Conservation (phyloP, 2,113 vertebrate species). For the Sinosuthora webbiana region DNA sequence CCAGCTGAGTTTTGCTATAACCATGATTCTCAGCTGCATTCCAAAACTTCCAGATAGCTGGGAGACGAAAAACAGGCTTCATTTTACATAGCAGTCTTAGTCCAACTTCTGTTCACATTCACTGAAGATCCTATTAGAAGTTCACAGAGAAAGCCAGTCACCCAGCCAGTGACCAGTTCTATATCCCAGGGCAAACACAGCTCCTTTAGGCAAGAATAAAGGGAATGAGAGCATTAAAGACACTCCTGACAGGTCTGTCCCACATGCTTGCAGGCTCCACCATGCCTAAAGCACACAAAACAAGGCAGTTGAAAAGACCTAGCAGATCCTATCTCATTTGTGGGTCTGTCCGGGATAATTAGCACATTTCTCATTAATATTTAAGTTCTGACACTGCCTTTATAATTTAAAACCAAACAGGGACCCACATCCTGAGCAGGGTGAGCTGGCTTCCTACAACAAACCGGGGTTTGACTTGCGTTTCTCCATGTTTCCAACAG, state of each 20-base stretch:
- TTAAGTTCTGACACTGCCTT: neutral
- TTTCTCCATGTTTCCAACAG: neutral
- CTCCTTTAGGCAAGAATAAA: slow-evolving; percentile 9
- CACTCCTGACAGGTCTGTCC: neutral
- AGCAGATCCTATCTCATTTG: neutral
- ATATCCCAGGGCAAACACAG: neutral
- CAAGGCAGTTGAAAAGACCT: neutral
- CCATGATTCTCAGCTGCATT: neutral
- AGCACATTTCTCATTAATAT: neutral
- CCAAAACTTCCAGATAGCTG: neutral
- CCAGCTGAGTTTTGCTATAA: neutral
- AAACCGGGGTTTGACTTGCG: neutral
- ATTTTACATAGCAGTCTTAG: neutral
- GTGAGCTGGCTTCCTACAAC: neutral
- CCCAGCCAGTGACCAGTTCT: neutral
- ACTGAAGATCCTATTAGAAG: neutral
- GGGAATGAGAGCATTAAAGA: neutral
- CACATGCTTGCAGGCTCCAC: neutral
- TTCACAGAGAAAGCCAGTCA: neutral
- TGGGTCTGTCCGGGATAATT: neutral
- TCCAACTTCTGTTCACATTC: neutral
- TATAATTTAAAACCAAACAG: neutral
- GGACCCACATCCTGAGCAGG: neutral
- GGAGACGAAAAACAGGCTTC: neutral
- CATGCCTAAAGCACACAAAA: neutral